phyloP scores from a whole-genome alignment of 2,888 invertebrate species.

The Heliconius ismenius region DNA sequence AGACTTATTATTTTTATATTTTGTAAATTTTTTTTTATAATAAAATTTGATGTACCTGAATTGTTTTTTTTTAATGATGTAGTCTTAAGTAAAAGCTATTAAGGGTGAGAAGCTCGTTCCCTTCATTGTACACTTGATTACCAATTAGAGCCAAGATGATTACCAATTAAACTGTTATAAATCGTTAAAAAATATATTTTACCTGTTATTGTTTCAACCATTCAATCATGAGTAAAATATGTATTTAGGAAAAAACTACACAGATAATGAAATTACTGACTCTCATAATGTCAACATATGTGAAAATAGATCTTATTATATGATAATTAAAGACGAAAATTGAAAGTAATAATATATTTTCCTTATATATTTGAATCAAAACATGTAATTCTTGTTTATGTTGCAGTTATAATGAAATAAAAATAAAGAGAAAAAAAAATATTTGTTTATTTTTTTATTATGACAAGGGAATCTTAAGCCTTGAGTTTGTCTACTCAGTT shows the following conservation, averaged over 20 bases:
- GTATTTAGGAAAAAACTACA: background rate
- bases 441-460: too few species aligned
- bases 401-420: conserved; percentile 3
- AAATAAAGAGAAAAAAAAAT: too few species aligned
- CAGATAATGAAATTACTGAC: background rate
- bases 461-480: too few species aligned
- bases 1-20: conserved; percentile 33
- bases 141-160: too few species aligned
- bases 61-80: background rate
- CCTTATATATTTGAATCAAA: conserved; percentile 3
- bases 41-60: conserved; percentile 7
- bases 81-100: too few species aligned
- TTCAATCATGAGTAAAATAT: background rate
- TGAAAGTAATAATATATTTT: background rate
- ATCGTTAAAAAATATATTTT: background rate
- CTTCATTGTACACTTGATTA: too few species aligned
- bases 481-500: too few species aligned
- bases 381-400: conserved; percentile 25
- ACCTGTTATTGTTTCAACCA: background rate
- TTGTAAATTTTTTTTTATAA: conserved; percentile 27
- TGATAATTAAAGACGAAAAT: background rate
- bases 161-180: too few species aligned
- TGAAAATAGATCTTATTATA: background rate
- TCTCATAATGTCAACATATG: background rate
- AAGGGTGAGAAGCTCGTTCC: too few species aligned